These are phyloP conservation scores for Serrognathus titanus DNA, from an alignment of 2,888 invertebrate species.

Conservation along the genomic window DNA sequence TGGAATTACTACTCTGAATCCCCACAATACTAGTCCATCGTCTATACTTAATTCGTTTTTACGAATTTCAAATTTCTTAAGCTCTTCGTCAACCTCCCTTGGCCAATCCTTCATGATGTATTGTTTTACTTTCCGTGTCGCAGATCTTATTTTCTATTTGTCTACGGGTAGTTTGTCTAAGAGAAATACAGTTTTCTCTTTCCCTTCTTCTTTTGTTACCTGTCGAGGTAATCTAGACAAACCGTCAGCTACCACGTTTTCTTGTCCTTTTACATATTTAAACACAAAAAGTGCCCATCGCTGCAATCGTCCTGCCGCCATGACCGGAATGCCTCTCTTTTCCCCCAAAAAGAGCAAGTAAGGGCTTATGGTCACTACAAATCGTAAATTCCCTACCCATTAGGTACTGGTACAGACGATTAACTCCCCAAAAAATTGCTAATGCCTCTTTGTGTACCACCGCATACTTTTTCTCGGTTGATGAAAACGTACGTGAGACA, in stretches of 20 bases:
- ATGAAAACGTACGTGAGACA: constrained; percentile 29
- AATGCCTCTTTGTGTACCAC: constrained; percentile 36
- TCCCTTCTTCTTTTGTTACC: background rate
- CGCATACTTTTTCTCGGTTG: constrained; percentile 34
- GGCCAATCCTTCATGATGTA: constrained; percentile 5
- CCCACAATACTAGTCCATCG: constrained; percentile 17
- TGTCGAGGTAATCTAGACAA: constrained; percentile 17
- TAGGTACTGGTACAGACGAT: constrained; percentile 38
- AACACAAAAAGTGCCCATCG: constrained; percentile 31
- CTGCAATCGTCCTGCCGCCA: constrained; percentile 38
- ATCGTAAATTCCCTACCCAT: constrained; percentile 33
- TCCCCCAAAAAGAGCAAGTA: constrained; percentile 33
- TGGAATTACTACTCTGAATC: constrained; percentile 6
- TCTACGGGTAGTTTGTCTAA: background rate
- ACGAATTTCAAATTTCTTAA: background rate
- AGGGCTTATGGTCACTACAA: constrained; percentile 35
- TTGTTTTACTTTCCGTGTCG: background rate
- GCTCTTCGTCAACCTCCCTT: constrained; percentile 1
- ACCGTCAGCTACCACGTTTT: constrained; percentile 14
- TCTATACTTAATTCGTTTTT: constrained; percentile 1
- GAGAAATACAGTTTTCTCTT: background rate
- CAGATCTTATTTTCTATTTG: constrained; percentile 20
- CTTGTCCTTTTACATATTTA: constrained; percentile 18
- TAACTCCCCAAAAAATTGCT: constrained; percentile 35
- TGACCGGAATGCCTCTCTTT: constrained; percentile 34